A percentile compares a stretch with the other conserved stretches of the same genome.
Conservation (phyloP, 1,140 invertebrate species). For the Sinonovacula constricta region DNA sequence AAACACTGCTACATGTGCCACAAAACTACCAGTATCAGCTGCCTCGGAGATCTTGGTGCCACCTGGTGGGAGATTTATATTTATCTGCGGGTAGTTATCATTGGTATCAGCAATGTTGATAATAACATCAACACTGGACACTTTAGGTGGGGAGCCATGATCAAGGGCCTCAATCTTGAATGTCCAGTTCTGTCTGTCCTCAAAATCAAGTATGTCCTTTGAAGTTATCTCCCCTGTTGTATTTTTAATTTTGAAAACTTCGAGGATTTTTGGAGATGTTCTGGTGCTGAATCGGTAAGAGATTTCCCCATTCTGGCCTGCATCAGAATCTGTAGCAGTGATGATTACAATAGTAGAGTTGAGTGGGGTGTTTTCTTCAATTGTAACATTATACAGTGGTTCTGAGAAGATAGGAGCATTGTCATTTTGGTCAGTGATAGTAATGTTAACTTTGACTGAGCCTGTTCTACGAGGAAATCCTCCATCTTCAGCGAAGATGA, state of each 20-base stretch:
- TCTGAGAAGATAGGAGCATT: conserved; percentile 90
- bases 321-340: conserved; percentile 91
- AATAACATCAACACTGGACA: conserved; percentile 94
- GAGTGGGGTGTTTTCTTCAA: conserved; percentile 90
- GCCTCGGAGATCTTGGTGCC: conserved; percentile 67
- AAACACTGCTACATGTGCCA: conserved; percentile 71
- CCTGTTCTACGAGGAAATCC: conserved; percentile 94
- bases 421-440: conserved; percentile 97
- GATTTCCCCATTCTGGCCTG: conserved; percentile 93
- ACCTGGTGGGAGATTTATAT: conserved; percentile 75
- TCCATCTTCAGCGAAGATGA: conserved; percentile 93
- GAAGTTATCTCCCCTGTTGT: conserved; percentile 61
- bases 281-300: conserved; percentile 85
- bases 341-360: conserved; percentile 86
- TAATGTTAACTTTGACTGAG: conserved; percentile 91
- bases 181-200: conserved; percentile 62
- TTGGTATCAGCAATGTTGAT: conserved; percentile 97
- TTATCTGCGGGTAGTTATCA: conserved; percentile 95
- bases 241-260: conserved; percentile 65
- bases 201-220: conserved; percentile 65
- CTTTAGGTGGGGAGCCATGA: conserved; percentile 82
- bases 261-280: conserved; percentile 61
- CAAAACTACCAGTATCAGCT: conserved; percentile 65
- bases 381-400: conserved; percentile 83
- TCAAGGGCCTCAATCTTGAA: conserved; percentile 67